These are phyloP conservation scores for Zaprionus taronus DNA, from an alignment of 1,140 invertebrate genomes.

Conservation along the genomic window DNA sequence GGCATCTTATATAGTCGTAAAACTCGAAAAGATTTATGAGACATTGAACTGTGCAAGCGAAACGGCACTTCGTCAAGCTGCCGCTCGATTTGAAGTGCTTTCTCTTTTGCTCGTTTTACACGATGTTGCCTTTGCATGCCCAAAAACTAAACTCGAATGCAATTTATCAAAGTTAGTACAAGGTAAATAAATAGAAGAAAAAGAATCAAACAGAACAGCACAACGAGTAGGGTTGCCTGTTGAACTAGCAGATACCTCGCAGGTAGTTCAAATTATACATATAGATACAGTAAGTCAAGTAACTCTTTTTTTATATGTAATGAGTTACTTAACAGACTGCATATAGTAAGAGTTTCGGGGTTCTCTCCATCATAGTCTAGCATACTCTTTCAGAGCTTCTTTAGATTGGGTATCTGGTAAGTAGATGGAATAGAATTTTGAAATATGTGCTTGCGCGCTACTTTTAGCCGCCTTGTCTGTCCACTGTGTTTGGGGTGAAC, in stretches of 20 bases:
- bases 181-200: constrained; percentile 23
- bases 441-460: constrained; percentile 6
- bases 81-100: neutral
- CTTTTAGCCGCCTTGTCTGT: neutral
- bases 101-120: neutral
- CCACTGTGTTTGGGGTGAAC: neutral
- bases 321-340: too few species aligned
- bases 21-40: constrained; percentile 61
- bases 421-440: neutral
- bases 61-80: neutral
- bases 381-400: neutral
- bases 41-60: constrained; percentile 60
- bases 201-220: neutral
- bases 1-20: constrained; percentile 38
- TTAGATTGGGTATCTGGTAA: neutral
- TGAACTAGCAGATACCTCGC: constrained; percentile 7
- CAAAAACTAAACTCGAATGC: constrained; percentile 44
- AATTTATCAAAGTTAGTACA: constrained; percentile 41
- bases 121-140: neutral
- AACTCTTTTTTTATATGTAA: too few species aligned
- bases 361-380: neutral
- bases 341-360: neutral
- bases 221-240: neutral
- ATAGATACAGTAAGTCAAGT: too few species aligned
- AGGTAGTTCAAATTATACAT: neutral